A percentile compares a stretch with the other conserved stretches of the same genome.
Conservation (phyloP, 2,888 invertebrate genomes). For the Lithophane socia region DNA sequence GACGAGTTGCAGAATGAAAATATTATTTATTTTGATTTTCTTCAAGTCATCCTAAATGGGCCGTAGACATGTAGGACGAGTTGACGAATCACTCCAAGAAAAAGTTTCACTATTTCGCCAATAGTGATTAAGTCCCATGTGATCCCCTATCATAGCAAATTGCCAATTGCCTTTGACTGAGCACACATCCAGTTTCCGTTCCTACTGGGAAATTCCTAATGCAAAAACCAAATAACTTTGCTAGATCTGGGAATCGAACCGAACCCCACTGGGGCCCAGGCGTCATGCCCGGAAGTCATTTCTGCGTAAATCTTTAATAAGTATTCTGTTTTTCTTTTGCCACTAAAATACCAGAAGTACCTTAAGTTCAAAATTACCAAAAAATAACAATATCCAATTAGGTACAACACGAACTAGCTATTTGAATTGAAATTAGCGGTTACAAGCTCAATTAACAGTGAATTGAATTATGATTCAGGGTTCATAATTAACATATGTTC, state of each 20-base stretch:
- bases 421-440: conserved; percentile 49
- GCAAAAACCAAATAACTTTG: neutral
- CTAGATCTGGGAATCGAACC: neutral
- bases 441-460: conserved; percentile 49
- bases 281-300: neutral
- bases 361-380: neutral
- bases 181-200: neutral
- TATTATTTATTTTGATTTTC: no score
- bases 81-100: neutral
- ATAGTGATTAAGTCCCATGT: neutral
- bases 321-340: neutral
- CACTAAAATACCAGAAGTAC: neutral
- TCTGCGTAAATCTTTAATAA: neutral
- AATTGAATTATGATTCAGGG: conserved; percentile 61
- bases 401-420: conserved; percentile 16
- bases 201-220: neutral
- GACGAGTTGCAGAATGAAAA: no score
- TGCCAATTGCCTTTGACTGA: neutral
- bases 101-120: neutral
- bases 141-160: neutral
- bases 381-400: conserved; percentile 34
- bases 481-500: conserved; percentile 67
- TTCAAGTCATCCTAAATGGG: no score
- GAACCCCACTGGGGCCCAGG: neutral
- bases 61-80: no score